Evolutionary conservation across 2,888 invertebrate species (phyloP).

Genomic region (Rotaria magnacalcarata): DNA sequence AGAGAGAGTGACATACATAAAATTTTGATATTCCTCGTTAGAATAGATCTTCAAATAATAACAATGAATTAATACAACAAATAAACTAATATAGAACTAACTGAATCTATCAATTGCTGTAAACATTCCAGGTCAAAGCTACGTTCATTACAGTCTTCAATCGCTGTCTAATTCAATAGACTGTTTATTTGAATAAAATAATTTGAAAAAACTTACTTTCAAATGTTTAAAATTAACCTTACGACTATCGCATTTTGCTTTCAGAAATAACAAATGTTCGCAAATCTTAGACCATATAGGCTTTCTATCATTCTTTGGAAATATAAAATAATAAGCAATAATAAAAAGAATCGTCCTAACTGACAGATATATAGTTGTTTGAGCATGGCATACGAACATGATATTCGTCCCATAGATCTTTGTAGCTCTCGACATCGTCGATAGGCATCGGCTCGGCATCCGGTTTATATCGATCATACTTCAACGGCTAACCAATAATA

Average conservation of each 20-base stretch:
- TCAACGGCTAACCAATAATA: background rate
- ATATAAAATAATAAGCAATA: background rate
- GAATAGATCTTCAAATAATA: background rate
- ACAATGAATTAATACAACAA: too few species aligned
- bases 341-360: background rate
- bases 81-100: background rate
- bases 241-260: background rate
- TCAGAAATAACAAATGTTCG: background rate
- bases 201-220: background rate
- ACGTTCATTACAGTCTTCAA: background rate
- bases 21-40: background rate
- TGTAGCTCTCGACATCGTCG: background rate
- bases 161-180: background rate
- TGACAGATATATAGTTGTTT: background rate
- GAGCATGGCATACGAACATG: background rate
- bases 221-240: background rate
- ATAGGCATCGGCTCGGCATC: background rate
- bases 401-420: background rate
- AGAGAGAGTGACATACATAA: background rate
- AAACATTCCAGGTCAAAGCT: background rate
- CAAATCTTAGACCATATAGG: background rate
- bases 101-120: background rate
- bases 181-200: background rate
- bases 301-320: background rate
- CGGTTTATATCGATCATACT: background rate